phyloP scores from a whole-genome alignment of 1,140 invertebrate species.

The Babylonia areolata region DNA sequence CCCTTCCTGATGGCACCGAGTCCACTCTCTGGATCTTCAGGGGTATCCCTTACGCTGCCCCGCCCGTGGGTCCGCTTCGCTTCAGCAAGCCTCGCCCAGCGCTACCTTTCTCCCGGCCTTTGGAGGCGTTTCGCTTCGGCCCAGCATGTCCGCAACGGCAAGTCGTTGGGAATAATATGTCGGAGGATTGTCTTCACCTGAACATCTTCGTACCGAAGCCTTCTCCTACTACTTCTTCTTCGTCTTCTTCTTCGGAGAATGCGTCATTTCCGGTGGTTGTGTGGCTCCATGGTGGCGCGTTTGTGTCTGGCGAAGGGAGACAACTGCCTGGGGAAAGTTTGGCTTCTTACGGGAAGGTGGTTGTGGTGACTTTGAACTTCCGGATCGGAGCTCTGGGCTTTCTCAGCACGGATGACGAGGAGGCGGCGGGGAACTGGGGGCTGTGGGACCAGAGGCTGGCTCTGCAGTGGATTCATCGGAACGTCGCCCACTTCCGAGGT shows the following conservation, averaged over 20 bases:
- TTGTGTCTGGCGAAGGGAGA: constrained; percentile 73
- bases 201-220: neutral
- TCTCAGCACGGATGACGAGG: constrained; percentile 20
- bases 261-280: constrained; percentile 69
- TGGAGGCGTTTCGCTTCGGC: neutral
- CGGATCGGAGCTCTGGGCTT: constrained; percentile 82
- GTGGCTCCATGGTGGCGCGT: constrained; percentile 76
- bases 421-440: constrained; percentile 62
- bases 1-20: neutral
- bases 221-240: neutral
- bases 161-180: neutral
- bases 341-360: constrained; percentile 84
- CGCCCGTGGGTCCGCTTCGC: neutral
- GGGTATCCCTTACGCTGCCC: constrained; percentile 1
- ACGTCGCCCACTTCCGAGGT: constrained; percentile 78
- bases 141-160: constrained; percentile 3
- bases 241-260: too few relatives aligned
- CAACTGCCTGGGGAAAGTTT: constrained; percentile 80
- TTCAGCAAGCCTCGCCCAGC: neutral
- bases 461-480: constrained; percentile 63
- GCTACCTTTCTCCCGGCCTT: neutral
- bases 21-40: neutral
- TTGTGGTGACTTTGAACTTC: constrained; percentile 87
- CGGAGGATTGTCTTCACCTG: constrained; percentile 16
- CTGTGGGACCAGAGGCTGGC: constrained; percentile 64